A percentile compares a stretch with the other conserved stretches of the same genome.
Evolutionary conservation across 92 coral and sea anemone genomes (phyloP).

Genomic region (Heliopora coerulea): DNA sequence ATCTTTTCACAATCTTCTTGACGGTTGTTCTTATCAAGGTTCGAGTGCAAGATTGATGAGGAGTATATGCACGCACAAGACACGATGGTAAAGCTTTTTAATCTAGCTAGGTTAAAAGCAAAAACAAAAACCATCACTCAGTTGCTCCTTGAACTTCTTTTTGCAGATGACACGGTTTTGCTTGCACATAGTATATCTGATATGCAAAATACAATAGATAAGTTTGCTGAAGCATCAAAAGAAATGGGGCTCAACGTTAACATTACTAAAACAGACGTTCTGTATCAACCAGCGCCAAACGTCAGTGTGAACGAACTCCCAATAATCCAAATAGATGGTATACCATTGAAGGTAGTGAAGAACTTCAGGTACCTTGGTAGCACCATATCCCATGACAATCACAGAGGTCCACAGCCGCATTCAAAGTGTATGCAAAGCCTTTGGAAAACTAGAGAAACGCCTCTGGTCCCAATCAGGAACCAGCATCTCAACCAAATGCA

Average conservation of each 20-base stretch:
- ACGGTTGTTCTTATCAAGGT: background rate
- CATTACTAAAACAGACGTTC: constrained; percentile 48
- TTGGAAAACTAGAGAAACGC: background rate
- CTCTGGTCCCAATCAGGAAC: background rate
- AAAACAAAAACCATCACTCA: background rate
- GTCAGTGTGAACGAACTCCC: background rate
- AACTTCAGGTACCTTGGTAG: no score
- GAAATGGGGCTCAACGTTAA: constrained; percentile 41
- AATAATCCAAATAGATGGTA: constrained; percentile 9
- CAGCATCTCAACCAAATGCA: background rate
- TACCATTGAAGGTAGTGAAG: no score
- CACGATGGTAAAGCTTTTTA: background rate
- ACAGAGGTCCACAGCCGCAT: no score
- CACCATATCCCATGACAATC: no score
- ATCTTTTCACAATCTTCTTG: constrained; percentile 38
- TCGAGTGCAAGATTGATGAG: background rate
- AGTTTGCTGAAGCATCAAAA: constrained; percentile 27
- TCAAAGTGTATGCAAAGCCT: no score
- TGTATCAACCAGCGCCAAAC: constrained; percentile 33
- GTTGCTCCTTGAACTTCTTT: constrained; percentile 42
- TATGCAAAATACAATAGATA: constrained; percentile 21
- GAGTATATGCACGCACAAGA: background rate
- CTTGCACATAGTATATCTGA: constrained; percentile 26
- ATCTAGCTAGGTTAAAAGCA: background rate
- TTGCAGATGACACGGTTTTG: constrained; percentile 42